A percentile compares a stretch with the other conserved stretches of the same genome.
phyloP scores from a whole-genome alignment of 2,113 vertebrate genomes.

The Theropithecus gelada region DNA sequence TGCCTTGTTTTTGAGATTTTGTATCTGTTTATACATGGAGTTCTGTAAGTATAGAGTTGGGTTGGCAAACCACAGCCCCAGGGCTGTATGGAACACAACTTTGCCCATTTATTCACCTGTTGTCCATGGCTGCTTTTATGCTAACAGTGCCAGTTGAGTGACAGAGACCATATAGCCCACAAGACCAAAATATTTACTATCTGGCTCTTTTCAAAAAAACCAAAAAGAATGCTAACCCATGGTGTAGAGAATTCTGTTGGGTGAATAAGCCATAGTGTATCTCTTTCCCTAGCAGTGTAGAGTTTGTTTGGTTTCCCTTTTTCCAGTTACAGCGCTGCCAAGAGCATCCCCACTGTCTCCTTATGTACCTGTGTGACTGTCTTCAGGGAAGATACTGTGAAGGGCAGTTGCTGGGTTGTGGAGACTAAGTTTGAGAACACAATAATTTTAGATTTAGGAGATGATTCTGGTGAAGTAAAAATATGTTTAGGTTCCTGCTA shows the following conservation, averaged over 20 bases:
- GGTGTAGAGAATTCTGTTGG: neutral
- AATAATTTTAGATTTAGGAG: neutral
- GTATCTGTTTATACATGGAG: neutral
- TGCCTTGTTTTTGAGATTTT: neutral
- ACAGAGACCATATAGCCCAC: neutral
- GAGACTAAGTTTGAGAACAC: neutral
- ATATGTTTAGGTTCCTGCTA: neutral
- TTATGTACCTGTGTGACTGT: accelerated
- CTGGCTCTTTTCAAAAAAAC: neutral
- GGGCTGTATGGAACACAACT: neutral
- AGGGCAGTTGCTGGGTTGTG: neutral
- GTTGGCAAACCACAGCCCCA: neutral
- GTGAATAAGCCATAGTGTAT: neutral
- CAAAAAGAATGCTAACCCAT: accelerated
- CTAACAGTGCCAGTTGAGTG: neutral
- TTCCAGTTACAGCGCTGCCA: no score
- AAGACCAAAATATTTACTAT: neutral
- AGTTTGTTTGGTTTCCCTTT: neutral
- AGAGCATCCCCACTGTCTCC: accelerated
- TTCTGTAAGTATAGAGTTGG: neutral
- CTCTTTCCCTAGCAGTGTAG: neutral
- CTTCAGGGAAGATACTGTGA: neutral
- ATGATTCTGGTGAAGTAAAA: neutral
- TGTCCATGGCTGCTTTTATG: neutral
- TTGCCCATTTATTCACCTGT: accelerated